Base-by-base conservation (phyloP, 2,113 vertebrate species). In the Mystacornis crossleyi region DNA sequence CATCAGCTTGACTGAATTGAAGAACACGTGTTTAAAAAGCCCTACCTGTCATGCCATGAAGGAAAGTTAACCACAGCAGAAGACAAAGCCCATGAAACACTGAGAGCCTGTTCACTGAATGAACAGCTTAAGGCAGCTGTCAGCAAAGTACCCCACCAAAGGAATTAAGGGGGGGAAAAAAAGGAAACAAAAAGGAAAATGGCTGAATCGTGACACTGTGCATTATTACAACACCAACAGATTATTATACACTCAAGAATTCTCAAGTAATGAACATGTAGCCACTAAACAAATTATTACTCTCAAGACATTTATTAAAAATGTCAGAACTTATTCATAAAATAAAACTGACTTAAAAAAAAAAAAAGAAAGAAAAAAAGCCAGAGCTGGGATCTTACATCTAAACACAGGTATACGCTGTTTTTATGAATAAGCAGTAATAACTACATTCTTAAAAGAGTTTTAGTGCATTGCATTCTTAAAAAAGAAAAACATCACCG, bases 381-480 rank as follows among this genome's bases (percentile, higher is more conserved):
- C 96, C 97, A 97, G 97, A 97, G 96, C 97, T 96, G 93, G 86
- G 91, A 97, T 98, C 97, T 98, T 97, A 98, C 96, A 98, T 98
- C 98, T 97, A 98, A 98, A 98, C 98, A 97, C 97, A 97, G 95
- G 94, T 95, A 97, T 98, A 98, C 91, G 98, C 97, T 97, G 91
- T 97, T 92, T 91, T 98, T 97, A 98, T 96, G 98, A 98, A 98
- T 98, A 98, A 98, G 98, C 97, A 98, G 97, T 98, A 98, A 97
- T 98, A 97, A 98, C 99, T 98, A 99, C 98, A 99, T 99, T 99
- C 99, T 98, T 98, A 98, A 97, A 98, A 99, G 98, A 98, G 97
- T 98, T 98, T 98, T 98, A 99, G 99, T 98, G 98, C 99, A 98
- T 98, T 98, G 98, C 97, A 98, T 98, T 98, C 98, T 98, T 98